These are phyloP conservation scores for Actinia tenebrosa DNA, from an alignment of 64 coral and sea anemone genomes.

Conservation along the genomic window DNA sequence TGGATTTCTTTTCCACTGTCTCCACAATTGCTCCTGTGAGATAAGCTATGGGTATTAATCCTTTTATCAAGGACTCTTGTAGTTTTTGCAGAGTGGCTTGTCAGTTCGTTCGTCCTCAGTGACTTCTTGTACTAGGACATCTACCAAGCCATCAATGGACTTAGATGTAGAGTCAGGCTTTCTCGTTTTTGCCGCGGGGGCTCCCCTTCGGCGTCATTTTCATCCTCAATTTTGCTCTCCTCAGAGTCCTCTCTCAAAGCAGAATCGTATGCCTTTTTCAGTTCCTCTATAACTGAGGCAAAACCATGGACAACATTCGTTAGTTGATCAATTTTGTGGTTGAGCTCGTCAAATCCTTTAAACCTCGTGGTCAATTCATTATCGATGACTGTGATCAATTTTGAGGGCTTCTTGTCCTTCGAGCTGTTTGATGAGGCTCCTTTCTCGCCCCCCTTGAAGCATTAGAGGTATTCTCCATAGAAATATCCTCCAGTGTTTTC, in stretches of 20 bases:
- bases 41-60: conserved; percentile 18
- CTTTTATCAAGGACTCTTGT: conserved; percentile 37
- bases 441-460: not conserved
- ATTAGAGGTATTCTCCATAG: not conserved
- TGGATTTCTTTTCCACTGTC: conserved; percentile 17
- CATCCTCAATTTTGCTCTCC: not conserved
- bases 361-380: not conserved
- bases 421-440: conserved; percentile 2
- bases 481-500: not conserved
- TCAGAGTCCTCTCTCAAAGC: not conserved
- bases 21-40: conserved; percentile 17
- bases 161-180: not conserved
- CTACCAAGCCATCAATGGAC: conserved; percentile 4
- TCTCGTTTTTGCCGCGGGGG: not conserved
- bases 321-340: conserved; percentile 28
- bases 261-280: conserved; percentile 46
- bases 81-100: conserved; percentile 21
- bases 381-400: not conserved
- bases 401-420: not conserved
- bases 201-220: not conserved
- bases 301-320: conserved; percentile 9
- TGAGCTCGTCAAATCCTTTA: conserved; percentile 23
- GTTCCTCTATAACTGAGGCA: conserved; percentile 16
- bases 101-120: conserved; percentile 37
- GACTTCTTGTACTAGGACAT: conserved; percentile 35